Base-by-base conservation (phyloP, 2,797 vertebrate species). In the Lagodon rhomboides region DNA sequence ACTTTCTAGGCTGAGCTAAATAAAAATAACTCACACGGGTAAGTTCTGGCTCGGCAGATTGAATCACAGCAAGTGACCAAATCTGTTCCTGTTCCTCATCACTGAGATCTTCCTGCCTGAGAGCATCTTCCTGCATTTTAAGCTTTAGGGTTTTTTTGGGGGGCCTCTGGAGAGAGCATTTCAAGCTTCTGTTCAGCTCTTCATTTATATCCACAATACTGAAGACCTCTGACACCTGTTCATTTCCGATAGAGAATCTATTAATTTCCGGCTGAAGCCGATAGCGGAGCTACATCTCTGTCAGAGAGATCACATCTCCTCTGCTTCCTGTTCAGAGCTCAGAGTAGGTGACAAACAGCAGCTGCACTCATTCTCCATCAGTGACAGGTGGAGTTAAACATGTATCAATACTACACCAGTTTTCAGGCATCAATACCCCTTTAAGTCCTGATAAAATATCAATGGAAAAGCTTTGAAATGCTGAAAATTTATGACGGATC, bases 231-330 rank as follows among this genome's bases (percentile, higher is more conserved):
- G 85, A 88, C 85, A 85, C 68, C 84, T 89, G 85, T 88, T 90
- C 68, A 89, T 88, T 89, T 93, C 90, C 89, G 80, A 90, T 83
- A 70, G 77, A 84, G 87, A 88, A 83, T 87, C 80, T 62, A 82
- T 83, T 86, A 46, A 92, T 86, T 86, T 92, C 82, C 83, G 81
- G 90, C 67, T 27, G 51, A 58, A 25, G 0, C 47, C 27, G 59
- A 73, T 55, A 63, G 62, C 22, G n/a, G 38, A 38, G 73, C 50
- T 22, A 38, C 18, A 13, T 79, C 73, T 74, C 58, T 15, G 73
- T 77, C 58, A 47, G 30, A 50, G 49, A 22, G 67, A 69, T 75
- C 46, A 20, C 66, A 66, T 77, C 78, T 60, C 43, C 34, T 54
- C 58, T n/a, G 3, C 65, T 73, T 84, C 71, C 63, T 54, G 53